These are phyloP conservation scores for Aradophagus sp. DNA, from an alignment of 1,140 invertebrate species.

Conservation along the genomic window DNA sequence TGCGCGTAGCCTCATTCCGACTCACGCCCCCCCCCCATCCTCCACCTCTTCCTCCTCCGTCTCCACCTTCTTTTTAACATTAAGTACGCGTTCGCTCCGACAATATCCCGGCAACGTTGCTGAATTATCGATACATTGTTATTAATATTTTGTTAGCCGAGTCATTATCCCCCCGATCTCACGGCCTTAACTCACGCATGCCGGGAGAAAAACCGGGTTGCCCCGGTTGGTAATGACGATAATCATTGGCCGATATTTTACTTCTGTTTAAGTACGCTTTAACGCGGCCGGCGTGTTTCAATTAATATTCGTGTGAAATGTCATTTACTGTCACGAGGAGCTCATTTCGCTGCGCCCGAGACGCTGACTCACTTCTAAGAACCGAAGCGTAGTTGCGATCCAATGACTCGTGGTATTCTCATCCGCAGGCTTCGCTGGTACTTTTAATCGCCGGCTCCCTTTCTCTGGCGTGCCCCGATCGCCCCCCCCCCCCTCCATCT, in stretches of 20 bases:
- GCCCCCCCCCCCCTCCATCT: too few species aligned
- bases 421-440: neutral
- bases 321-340: slow-evolving; percentile 43
- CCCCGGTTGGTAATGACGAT: slow-evolving; percentile 53
- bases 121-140: slow-evolving; percentile 58
- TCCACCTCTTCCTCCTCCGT: too few species aligned
- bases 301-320: slow-evolving; percentile 51
- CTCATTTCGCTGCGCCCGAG: slow-evolving; percentile 42
- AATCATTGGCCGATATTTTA: slow-evolving; percentile 55
- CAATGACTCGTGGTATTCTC: slow-evolving; percentile 7
- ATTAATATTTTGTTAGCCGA: slow-evolving; percentile 53
- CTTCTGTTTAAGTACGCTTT: slow-evolving; percentile 53
- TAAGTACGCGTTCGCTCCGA: slow-evolving; percentile 43
- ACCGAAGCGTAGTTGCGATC: slow-evolving; percentile 9
- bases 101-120: slow-evolving; percentile 51
- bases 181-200: slow-evolving; percentile 52
- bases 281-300: slow-evolving; percentile 44
- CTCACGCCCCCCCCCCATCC: too few species aligned
- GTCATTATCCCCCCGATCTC: slow-evolving; percentile 54
- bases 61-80: slow-evolving; percentile 53
- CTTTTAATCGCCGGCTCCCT: slow-evolving; percentile 6
- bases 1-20: slow-evolving; percentile 48
- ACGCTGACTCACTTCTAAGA: slow-evolving; percentile 27
- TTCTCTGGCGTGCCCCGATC: too few species aligned
- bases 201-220: slow-evolving; percentile 41